These are phyloP conservation scores for Triplophysa rosa DNA, from an alignment of 2,113 vertebrate species.

Conservation along the genomic window DNA sequence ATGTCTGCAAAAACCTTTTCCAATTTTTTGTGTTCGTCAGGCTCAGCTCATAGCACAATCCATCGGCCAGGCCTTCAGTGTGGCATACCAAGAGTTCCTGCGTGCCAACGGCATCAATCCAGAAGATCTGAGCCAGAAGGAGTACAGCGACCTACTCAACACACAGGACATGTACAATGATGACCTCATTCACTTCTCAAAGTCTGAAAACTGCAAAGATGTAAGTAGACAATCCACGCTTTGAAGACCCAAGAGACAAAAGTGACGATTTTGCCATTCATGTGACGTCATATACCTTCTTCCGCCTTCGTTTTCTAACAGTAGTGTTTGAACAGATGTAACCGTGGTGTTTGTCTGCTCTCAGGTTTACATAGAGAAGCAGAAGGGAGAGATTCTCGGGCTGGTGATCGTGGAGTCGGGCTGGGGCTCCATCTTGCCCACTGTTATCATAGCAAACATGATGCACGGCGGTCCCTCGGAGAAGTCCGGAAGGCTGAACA, in stretches of 20 bases:
- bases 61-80: slow-evolving; percentile 95
- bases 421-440: slow-evolving; percentile 98
- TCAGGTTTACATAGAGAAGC: slow-evolving; percentile 93
- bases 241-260: background rate
- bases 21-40: slow-evolving; percentile 61
- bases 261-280: too few species aligned
- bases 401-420: slow-evolving; percentile 97
- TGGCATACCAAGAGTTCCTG: slow-evolving; percentile 96
- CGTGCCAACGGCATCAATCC: slow-evolving; percentile 95
- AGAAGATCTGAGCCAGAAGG: slow-evolving; percentile 95
- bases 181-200: slow-evolving; percentile 96
- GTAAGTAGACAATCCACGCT: slow-evolving; percentile 67
- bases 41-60: slow-evolving; percentile 96
- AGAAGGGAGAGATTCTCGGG: slow-evolving; percentile 94
- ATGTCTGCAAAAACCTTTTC: background rate
- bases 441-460: slow-evolving; percentile 98
- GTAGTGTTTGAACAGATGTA: background rate
- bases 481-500: slow-evolving; percentile 91
- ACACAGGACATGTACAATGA: slow-evolving; percentile 99
- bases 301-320: too few species aligned
- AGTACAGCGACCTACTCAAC: slow-evolving; percentile 94
- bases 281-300: too few species aligned
- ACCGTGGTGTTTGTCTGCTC: slow-evolving; percentile 21
- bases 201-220: slow-evolving; percentile 98
- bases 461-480: slow-evolving; percentile 97